Percentiles rank a stretch among this genome's conserved stretches.
Conservation (phyloP, 2,888 invertebrate genomes). For the Trichogramma evanescens region DNA sequence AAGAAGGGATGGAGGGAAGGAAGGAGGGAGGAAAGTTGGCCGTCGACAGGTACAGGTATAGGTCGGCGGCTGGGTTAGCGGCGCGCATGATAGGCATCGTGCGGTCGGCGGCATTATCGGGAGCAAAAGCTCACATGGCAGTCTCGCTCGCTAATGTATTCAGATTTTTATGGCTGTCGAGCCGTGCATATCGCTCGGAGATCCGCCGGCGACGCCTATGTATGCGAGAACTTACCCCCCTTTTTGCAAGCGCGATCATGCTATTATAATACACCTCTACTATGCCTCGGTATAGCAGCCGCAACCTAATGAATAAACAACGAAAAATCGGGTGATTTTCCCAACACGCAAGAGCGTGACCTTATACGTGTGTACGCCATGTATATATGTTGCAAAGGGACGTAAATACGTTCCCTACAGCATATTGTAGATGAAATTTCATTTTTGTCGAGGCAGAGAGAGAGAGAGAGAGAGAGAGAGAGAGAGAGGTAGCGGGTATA, state of each 20-base stretch:
- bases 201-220: constrained; percentile 32
- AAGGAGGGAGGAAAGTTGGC: too few species aligned
- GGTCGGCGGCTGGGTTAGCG: too few species aligned
- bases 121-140: too few species aligned
- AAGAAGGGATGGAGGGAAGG: too few species aligned
- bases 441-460: neutral
- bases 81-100: too few species aligned
- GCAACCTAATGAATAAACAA: constrained; percentile 45
- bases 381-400: neutral
- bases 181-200: constrained; percentile 36
- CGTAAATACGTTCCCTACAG: neutral
- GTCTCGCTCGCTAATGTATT: constrained; percentile 40
- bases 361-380: constrained; percentile 31
- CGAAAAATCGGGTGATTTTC: constrained; percentile 37
- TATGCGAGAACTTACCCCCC: constrained; percentile 17
- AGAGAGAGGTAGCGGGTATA: neutral
- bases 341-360: constrained; percentile 44
- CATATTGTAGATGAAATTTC: neutral
- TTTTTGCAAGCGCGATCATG: constrained; percentile 20
- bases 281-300: constrained; percentile 35
- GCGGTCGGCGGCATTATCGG: too few species aligned
- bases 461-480: neutral
- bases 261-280: too few species aligned
- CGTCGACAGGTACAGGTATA: too few species aligned
- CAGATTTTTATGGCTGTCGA: constrained; percentile 46